Evolutionary conservation across 2,888 invertebrate genomes (phyloP), one percentile per base, ranked within the genome.

Genomic region (Drosophila prostipennis): DNA sequence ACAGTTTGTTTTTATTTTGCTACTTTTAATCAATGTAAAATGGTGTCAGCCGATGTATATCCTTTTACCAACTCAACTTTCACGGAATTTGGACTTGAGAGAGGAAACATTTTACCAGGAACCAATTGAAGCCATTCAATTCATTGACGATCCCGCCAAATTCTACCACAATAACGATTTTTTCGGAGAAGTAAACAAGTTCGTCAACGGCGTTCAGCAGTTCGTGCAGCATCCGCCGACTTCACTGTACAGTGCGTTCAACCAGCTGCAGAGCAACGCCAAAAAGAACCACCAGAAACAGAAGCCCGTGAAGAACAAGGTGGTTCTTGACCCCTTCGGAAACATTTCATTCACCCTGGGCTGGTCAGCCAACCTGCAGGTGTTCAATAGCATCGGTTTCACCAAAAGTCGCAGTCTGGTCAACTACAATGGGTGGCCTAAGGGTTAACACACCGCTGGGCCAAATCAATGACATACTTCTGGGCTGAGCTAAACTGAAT

Each of bases 341-440:
- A 81, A 79, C 68, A 14, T 87, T 3, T 76, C 81, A 0, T 60
- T 87, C 4, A 69, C 55, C 56, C 45, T 89, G 6, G 86, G 78
- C 5, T 75, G 85, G 32, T 49, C 65, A 0, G 63, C 81, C 7
- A 85, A 87, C 43, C 72, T 89, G 39, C 60, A 76, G 48, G 29
- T 78, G 10, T 74, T 59, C 53, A 82, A 72, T 19, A 72, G 29
- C 53, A 48, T 85, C 11, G 65, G 70, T 11, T 54, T 77, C 19
- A 57, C 1, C 29, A 48, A 48, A 5, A 48, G 29, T 40, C 52
- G 36, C 2, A 37, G 52, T 45, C 29, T 26, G n/a, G 10, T 37
- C 32, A 23, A 57, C 34, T 36, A 40, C 64, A 29, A 13, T 14
- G 40, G 13, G 10, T 34, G 39, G 11, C 6, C 39, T 48, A 63